These are phyloP conservation scores for Urocitellus parryii DNA, from an alignment of 2,113 vertebrate species.

Conservation along the genomic window DNA sequence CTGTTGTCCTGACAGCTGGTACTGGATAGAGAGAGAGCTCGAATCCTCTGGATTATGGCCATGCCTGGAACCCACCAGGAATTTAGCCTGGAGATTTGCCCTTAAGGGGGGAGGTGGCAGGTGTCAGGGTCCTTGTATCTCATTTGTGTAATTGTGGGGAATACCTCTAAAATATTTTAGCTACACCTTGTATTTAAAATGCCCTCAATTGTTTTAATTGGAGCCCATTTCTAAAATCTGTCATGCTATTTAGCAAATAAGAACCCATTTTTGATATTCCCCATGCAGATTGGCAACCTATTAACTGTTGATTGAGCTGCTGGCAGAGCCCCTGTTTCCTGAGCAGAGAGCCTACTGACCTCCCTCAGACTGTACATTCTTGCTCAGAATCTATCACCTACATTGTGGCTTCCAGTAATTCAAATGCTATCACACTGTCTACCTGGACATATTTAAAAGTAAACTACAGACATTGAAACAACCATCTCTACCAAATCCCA, in stretches of 20 bases:
- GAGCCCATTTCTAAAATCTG: background rate
- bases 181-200: background rate
- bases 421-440: background rate
- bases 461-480: background rate
- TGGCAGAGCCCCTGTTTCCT: background rate
- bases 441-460: background rate
- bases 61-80: background rate
- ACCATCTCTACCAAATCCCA: background rate
- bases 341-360: background rate
- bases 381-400: background rate
- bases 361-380: background rate
- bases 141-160: background rate
- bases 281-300: fast-evolving
- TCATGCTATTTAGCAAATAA: background rate
- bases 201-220: background rate
- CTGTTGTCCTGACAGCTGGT: background rate
- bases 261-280: background rate
- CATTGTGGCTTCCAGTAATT: background rate
- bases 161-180: background rate
- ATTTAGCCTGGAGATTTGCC: background rate
- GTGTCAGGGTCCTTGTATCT: background rate
- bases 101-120: background rate
- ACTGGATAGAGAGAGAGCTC: background rate
- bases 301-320: background rate
- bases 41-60: background rate